Base-by-base conservation (phyloP, 2,113 vertebrate genomes). In the Passer domesticus region DNA sequence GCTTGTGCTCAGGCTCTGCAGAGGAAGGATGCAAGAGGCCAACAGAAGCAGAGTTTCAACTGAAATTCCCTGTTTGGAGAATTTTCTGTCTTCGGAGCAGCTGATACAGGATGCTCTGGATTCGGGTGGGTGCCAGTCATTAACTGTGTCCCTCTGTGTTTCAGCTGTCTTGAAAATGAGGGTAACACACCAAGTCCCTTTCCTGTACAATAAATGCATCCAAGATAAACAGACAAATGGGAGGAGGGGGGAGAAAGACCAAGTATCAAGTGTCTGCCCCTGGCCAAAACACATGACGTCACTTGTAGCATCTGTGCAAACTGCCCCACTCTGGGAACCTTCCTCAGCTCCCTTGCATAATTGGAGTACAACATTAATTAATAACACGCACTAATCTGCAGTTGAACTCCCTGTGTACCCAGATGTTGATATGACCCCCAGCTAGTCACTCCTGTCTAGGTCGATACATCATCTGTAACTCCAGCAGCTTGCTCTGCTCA, bases 361-460 rank as follows among this genome's bases (percentile, higher is more conserved):
- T 56, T 92, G 10, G 49, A 49, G 47, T 23, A 39, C 18, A 72
- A 20, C 60, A 31, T 77, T 74, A 87, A 91, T 89, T 90, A 95
- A 78, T 77, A 80, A 72, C 25, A 35, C 22, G 47, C 75, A 78
- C 35, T 93, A 81, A 94, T 83, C 21, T 82, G 64, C 39, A 50
- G 83, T 37, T 81, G 44, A 70, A 70, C 25, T 74, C 73, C 69
- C 79, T 77, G 56, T 59, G n/a, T 11, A 60, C 52, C 60, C 94
- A 96, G 92, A 81, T 86, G 90, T 70, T 95, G 68, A 67, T 55
- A 76, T 88, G 64, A 92, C 76, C 83, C 52, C 52, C 7, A 68
- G 85, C 88, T 90, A 92, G 35, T 68, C 60, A 17, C 43, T 93
- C 41, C 56, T 39, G 81, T 80, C 87, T 52, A 59, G 75, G 90